Percentiles rank a stretch among this genome's conserved stretches.
These are phyloP conservation scores for Hephaestus fuliginosus DNA, from an alignment of 2,797 vertebrate genomes.

Conservation along the genomic window DNA sequence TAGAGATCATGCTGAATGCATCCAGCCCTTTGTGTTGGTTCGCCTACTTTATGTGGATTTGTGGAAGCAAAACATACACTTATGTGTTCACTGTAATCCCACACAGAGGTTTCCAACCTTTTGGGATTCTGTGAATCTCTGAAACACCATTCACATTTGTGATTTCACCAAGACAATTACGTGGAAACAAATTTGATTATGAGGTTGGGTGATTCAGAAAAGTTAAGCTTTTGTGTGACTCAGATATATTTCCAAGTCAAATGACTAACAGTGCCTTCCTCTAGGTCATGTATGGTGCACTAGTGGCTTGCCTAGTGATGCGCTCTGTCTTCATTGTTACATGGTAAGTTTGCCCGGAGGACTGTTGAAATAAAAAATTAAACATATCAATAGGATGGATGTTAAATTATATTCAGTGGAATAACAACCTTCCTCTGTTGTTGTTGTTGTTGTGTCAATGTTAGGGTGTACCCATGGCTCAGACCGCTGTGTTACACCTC, in stretches of 20 bases:
- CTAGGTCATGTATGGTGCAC: slow-evolving; percentile 95
- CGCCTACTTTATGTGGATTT: background rate
- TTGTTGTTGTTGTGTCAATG: slow-evolving; percentile 24
- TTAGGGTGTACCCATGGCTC: slow-evolving; percentile 98
- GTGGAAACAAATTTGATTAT: background rate
- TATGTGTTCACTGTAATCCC: background rate
- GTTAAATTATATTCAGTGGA: background rate
- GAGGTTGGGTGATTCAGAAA: background rate
- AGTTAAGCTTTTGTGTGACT: too few relatives aligned
- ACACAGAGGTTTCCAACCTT: too few relatives aligned
- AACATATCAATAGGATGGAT: background rate
- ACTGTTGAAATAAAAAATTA: background rate
- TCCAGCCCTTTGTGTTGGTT: background rate
- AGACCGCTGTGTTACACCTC: slow-evolving; percentile 93
- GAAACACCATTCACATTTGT: background rate
- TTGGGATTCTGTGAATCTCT: background rate
- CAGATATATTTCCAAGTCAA: slow-evolving; percentile 8
- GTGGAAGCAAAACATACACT: background rate
- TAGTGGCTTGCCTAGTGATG: slow-evolving; percentile 93
- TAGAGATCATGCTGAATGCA: background rate
- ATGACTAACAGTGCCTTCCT: slow-evolving; percentile 13
- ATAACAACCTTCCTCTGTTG: background rate
- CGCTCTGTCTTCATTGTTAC: slow-evolving; percentile 96
- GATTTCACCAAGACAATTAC: background rate
- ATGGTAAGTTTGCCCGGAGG: slow-evolving; percentile 88